These are phyloP conservation scores for Microctonus aethiopoides DNA, from an alignment of 2,888 invertebrate species.

Conservation along the genomic window DNA sequence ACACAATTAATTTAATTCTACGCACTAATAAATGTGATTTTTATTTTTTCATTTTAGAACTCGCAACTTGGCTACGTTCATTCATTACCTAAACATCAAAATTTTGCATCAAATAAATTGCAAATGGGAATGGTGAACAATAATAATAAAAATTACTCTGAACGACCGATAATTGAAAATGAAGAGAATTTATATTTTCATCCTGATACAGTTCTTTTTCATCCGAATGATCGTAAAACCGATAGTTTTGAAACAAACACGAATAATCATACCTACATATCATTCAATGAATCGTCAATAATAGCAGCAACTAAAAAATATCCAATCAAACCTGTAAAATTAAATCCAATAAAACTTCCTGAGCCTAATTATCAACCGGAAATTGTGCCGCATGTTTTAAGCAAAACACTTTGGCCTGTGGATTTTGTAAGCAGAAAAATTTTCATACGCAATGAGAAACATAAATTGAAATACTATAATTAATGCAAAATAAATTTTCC, in stretches of 20 bases:
- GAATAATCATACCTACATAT: not conserved
- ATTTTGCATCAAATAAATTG: not conserved
- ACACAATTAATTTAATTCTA: not conserved
- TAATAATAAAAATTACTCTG: not conserved
- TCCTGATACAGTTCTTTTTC: constrained; percentile 28
- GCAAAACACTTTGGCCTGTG: constrained; percentile 18
- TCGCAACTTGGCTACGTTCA: not conserved
- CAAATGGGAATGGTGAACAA: not conserved
- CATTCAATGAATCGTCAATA: constrained; percentile 12
- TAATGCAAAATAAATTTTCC: no score
- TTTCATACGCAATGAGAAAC: not conserved
- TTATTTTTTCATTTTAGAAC: not conserved
- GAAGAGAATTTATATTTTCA: constrained; percentile 28
- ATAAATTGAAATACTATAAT: not conserved
- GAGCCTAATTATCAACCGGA: constrained; percentile 6
- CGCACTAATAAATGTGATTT: not conserved
- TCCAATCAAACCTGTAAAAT: constrained; percentile 20
- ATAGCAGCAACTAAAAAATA: not conserved
- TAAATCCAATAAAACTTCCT: constrained; percentile 15
- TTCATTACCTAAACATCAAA: not conserved
- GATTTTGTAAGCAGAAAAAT: constrained; percentile 28
- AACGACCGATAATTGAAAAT: not conserved
- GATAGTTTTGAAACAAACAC: not conserved
- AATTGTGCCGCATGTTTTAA: constrained; percentile 10
- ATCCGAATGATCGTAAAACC: constrained; percentile 1